A percentile compares a stretch with the other conserved stretches of the same genome.
These are phyloP conservation scores for Drosophila orosa DNA, from an alignment of 1,140 invertebrate species.

Conservation along the genomic window DNA sequence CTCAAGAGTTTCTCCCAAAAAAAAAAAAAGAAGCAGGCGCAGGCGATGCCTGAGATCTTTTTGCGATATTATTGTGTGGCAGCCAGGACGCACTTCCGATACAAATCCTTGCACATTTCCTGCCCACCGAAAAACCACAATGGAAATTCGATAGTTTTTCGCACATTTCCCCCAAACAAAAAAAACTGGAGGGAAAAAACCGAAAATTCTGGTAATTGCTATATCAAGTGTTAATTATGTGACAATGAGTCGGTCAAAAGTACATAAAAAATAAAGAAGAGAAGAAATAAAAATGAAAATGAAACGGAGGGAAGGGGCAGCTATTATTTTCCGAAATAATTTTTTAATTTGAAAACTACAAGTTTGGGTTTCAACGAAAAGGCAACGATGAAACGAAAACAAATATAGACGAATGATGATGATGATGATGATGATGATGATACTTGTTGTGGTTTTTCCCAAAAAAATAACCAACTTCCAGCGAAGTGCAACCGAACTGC, in stretches of 20 bases:
- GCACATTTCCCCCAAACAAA: constrained; percentile 56
- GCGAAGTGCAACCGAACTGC: constrained; percentile 68
- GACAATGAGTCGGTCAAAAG: constrained; percentile 67
- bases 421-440: constrained; percentile 11
- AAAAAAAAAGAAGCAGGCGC: background rate
- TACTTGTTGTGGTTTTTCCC: constrained; percentile 52
- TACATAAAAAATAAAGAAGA: constrained; percentile 19
- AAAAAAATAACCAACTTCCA: constrained; percentile 50
- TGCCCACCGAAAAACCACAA: constrained; percentile 47
- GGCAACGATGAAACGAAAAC: constrained; percentile 57
- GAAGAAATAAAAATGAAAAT: background rate
- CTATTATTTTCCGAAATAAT: constrained; percentile 64
- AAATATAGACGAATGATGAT: constrained; percentile 48
- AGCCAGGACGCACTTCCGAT: constrained; percentile 61
- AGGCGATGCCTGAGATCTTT: constrained; percentile 40
- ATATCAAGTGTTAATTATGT: constrained; percentile 83
- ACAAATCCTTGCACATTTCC: constrained; percentile 64
- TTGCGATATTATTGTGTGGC: constrained; percentile 38
- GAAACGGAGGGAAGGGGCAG: constrained; percentile 4
- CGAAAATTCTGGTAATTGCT: constrained; percentile 55
- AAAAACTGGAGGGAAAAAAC: constrained; percentile 36
- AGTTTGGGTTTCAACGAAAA: constrained; percentile 65
- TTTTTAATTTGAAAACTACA: constrained; percentile 81
- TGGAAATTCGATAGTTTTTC: constrained; percentile 77
- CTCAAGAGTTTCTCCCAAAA: constrained; percentile 6